phyloP scores from a whole-genome alignment of 2,113 vertebrate species.

The Anguilla japonica region DNA sequence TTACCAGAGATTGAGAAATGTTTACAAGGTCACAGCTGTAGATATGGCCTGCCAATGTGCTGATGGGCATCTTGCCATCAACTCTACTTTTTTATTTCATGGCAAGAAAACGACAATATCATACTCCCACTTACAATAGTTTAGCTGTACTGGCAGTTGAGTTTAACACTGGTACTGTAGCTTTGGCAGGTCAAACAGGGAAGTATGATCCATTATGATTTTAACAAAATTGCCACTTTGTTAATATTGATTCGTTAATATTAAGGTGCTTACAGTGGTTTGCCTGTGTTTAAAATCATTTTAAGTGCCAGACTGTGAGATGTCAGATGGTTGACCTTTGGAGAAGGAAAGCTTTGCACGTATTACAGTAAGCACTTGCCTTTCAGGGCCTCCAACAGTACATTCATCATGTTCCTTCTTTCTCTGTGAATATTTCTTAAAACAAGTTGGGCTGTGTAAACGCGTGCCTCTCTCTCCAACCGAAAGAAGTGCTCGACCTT shows the following conservation, averaged over 20 bases:
- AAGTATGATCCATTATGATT: background rate
- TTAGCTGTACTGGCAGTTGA: background rate
- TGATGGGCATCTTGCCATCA: background rate
- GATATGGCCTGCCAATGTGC: background rate
- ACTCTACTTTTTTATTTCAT: background rate
- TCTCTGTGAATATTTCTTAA: background rate
- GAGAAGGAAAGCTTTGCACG: background rate
- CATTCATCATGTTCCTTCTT: background rate
- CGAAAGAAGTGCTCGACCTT: constrained; percentile 37
- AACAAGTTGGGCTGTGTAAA: constrained; percentile 6
- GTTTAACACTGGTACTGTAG: background rate
- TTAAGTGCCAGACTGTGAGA: constrained; percentile 1
- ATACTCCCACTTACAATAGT: background rate
- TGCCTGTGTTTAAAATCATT: background rate
- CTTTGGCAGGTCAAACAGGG: background rate
- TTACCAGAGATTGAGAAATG: background rate
- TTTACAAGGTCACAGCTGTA: constrained; percentile 1
- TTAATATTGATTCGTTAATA: constrained; percentile 1
- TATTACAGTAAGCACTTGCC: background rate
- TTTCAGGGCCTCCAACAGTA: background rate
- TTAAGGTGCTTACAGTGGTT: constrained; percentile 1
- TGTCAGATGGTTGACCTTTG: background rate
- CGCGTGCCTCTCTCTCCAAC: constrained; percentile 18
- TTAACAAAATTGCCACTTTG: background rate
- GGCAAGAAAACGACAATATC: background rate